These are phyloP conservation scores for Porites cylindrica DNA, from an alignment of 92 coral and sea anemone genomes.

Conservation along the genomic window DNA sequence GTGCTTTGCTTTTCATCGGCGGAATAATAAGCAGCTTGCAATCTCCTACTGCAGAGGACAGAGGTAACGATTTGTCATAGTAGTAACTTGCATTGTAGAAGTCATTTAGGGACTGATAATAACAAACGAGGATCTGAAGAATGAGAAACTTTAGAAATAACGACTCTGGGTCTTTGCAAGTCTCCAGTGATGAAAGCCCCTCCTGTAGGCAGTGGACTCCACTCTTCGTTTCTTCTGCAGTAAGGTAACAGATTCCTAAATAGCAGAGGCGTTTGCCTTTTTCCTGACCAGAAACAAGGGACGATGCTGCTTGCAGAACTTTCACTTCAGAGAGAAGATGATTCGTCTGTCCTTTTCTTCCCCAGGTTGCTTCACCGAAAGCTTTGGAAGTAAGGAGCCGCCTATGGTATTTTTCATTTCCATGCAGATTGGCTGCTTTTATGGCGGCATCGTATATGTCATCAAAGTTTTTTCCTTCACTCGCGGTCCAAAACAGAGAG, in stretches of 20 bases:
- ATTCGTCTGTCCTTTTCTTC: not conserved
- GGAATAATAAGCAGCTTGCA: no score
- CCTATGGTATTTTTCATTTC: not conserved
- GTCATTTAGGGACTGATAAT: not conserved
- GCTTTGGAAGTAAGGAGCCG: conserved; percentile 10
- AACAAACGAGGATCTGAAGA: not conserved
- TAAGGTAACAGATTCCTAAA: conserved; percentile 16
- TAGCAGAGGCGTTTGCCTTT: conserved; percentile 38
- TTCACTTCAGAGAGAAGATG: conserved; percentile 1
- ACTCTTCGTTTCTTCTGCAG: not conserved
- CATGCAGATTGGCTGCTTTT: not conserved
- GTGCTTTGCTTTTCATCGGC: no score
- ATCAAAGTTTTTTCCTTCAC: not conserved
- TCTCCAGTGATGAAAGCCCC: not conserved
- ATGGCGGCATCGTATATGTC: conserved; percentile 31
- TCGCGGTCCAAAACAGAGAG: not conserved
- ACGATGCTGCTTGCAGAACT: not conserved
- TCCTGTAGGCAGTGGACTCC: conserved; percentile 22
- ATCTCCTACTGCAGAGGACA: no score
- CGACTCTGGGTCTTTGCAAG: not conserved
- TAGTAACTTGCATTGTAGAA: no score
- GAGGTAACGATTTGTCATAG: no score
- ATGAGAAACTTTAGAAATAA: not conserved
- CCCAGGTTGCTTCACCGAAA: not conserved
- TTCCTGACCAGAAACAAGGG: not conserved